A percentile compares a stretch with the other conserved stretches of the same genome.
phyloP scores from a whole-genome alignment of 2,888 invertebrate species.

The Eremobia ochroleuca region DNA sequence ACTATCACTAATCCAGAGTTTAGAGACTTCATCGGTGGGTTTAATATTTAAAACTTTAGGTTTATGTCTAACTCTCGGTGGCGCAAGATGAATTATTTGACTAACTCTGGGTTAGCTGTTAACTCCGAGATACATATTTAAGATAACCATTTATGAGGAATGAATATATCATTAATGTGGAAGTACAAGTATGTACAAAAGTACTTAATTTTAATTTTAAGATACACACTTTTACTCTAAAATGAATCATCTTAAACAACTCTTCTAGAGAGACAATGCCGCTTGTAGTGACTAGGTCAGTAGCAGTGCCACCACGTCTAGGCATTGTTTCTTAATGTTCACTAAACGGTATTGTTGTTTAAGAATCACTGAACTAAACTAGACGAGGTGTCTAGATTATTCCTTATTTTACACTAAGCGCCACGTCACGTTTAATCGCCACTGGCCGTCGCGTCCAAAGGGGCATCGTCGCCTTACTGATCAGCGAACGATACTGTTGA shows the following conservation, averaged over 20 bases:
- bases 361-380: not conserved
- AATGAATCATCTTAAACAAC: too few species aligned
- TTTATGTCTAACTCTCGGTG: too few species aligned
- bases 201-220: not conserved
- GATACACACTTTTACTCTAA: too few species aligned
- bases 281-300: not conserved
- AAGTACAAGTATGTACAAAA: constrained; percentile 3
- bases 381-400: not conserved
- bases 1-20: too few species aligned
- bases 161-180: not conserved
- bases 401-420: not conserved
- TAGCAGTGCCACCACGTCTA: not conserved
- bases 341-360: not conserved
- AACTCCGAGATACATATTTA: too few species aligned
- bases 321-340: not conserved
- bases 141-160: too few species aligned
- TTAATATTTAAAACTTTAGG: too few species aligned
- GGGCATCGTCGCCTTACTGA: constrained; percentile 17
- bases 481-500: constrained; percentile 59
- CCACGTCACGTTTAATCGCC: not conserved
- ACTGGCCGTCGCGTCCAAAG: not conserved
- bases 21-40: too few species aligned
- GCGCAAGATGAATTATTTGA: too few species aligned
- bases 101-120: too few species aligned
- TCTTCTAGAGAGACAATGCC: not conserved